Evolutionary conservation across 1,140 invertebrate species (phyloP), one percentile per base, ranked within the genome.

Genomic region (Formica selysi): DNA sequence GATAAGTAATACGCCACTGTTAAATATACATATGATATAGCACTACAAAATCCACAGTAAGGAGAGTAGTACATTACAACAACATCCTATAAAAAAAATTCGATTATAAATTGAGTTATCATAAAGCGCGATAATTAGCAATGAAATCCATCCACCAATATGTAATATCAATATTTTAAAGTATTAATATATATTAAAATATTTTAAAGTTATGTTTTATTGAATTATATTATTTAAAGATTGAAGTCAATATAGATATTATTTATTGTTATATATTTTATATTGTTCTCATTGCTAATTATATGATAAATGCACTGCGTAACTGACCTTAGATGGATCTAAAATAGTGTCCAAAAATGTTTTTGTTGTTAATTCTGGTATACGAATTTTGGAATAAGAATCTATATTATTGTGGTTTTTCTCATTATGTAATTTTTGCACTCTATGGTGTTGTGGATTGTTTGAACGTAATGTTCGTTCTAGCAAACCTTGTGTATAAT

Each of bases 31-130:
- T 97, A 96, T 29, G 96, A 95, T 76, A 97, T 95, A 5, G 96
- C 96, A 29, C 96, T 96, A 93, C 98, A 98, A 93, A 98, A 97
- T 36, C 96, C 96, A 94, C 97, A 98, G 92, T 97, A 97, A 38
- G 96, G 96, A 19, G 97, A 96, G 91, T 97, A 96, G 91, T 97
- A 97, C 87, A 97, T 94, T 22, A 98, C 95, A 41, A 98, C 91
- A 13, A 97, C 96, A 91, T 97, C 96, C 97, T 98, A 92, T 80
- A 95, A 95, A 91, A 87, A 89, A 86, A 87, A 89, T 87, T 80
- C 59, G 78, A 84, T 86, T 65, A 22, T 29, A 71, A 11, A 76
- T 76, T 61, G 0, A 73, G 48, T 19, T 71, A 41, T 36, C 36
- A 7, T 2, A 22, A 48, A 78, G 22, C 11, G 6, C 26, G 13